Percentiles rank a stretch among this genome's conserved stretches.
phyloP scores from a whole-genome alignment of 2,888 invertebrate species.

The Lagria hirta region DNA sequence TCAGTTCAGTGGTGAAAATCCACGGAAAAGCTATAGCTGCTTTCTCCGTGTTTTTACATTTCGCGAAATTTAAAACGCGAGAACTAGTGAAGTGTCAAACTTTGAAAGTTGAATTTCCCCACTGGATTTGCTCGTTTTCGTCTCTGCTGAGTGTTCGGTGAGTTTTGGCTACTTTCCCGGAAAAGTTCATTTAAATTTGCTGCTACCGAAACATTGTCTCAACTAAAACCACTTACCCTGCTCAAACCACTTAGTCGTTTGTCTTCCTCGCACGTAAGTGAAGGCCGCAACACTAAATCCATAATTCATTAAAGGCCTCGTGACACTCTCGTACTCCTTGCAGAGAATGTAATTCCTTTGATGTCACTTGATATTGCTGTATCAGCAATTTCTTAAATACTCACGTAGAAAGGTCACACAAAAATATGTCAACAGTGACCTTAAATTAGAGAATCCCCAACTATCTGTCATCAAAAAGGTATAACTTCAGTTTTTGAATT shows the following conservation, averaged over 20 bases:
- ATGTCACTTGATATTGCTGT: slow-evolving; percentile 13
- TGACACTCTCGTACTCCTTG: slow-evolving; percentile 13
- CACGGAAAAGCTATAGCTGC: slow-evolving; percentile 5
- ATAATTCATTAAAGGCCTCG: slow-evolving; percentile 18
- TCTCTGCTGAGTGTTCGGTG: not conserved
- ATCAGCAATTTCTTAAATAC: slow-evolving; percentile 19
- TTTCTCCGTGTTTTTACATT: too few relatives aligned
- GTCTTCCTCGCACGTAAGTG: slow-evolving; percentile 6
- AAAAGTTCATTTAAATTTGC: slow-evolving; percentile 4
- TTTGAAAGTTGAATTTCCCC: too few relatives aligned
- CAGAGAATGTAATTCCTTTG: slow-evolving; percentile 15
- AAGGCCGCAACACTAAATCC: slow-evolving; percentile 11
- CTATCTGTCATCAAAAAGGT: too few relatives aligned
- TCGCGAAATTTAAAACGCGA: too few relatives aligned
- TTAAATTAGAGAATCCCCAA: too few relatives aligned
- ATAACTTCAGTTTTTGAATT: too few relatives aligned
- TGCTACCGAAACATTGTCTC: not conserved
- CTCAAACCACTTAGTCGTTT: too few relatives aligned
- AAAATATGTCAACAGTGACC: slow-evolving; percentile 12
- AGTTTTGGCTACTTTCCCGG: not conserved
- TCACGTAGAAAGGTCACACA: too few relatives aligned
- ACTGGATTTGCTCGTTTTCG: too few relatives aligned
- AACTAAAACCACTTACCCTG: not conserved
- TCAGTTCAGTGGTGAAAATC: slow-evolving; percentile 18
- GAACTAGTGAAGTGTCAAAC: too few relatives aligned